phyloP scores from a whole-genome alignment of 1,140 invertebrate species.

The Anastrepha obliqua region DNA sequence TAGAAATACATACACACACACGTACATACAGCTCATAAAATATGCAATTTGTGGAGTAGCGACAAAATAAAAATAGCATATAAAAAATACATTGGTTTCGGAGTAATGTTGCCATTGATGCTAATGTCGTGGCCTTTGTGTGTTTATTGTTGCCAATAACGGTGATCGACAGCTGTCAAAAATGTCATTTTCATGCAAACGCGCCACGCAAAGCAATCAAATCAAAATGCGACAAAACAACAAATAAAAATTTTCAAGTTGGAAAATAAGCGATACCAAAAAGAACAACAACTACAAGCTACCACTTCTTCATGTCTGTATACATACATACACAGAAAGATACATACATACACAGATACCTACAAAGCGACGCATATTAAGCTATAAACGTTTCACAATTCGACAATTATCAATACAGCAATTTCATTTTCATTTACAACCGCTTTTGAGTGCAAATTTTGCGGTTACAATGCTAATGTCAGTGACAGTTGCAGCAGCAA shows the following conservation, averaged over 20 bases:
- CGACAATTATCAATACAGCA: neutral
- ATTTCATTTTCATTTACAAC: neutral
- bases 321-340: neutral
- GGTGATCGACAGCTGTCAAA: slow-evolving; percentile 57
- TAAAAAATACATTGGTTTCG: neutral
- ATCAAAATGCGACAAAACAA: slow-evolving; percentile 1
- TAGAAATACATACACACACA: neutral
- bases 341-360: neutral
- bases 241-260: neutral
- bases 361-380: neutral
- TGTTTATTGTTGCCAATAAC: slow-evolving; percentile 2
- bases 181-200: slow-evolving; percentile 53
- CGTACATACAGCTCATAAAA: neutral
- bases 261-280: too few species aligned
- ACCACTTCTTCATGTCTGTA: too few species aligned
- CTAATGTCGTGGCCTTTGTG: slow-evolving; percentile 32
- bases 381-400: neutral
- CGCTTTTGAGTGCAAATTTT: neutral
- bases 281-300: too few species aligned
- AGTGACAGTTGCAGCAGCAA: neutral
- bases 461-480: neutral
- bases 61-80: neutral
- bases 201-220: slow-evolving; percentile 18
- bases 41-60: neutral
- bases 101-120: slow-evolving; percentile 26